Percentiles rank a stretch among this genome's conserved stretches.
These are phyloP conservation scores for Malaclemys terrapin DNA, from an alignment of 2,113 vertebrate species.

Conservation along the genomic window DNA sequence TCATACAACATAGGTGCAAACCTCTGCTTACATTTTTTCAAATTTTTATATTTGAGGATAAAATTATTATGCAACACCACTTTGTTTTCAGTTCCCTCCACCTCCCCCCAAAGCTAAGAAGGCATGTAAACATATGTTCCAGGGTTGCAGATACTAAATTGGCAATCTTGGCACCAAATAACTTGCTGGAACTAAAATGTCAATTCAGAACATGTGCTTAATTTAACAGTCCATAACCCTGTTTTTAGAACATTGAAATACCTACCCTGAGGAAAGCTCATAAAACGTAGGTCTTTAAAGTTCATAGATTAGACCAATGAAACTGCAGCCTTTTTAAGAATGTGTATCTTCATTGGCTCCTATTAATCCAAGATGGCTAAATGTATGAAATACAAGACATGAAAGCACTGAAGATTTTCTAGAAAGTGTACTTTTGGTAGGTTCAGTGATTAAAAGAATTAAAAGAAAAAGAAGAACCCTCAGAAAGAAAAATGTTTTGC, in stretches of 20 bases:
- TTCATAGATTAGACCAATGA: constrained; percentile 57
- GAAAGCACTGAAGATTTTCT: background rate
- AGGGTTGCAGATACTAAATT: constrained; percentile 68
- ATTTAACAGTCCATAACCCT: constrained; percentile 73
- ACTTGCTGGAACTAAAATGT: constrained; percentile 75
- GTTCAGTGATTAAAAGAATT: constrained; percentile 38
- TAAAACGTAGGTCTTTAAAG: constrained; percentile 69
- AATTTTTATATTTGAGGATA: constrained; percentile 48
- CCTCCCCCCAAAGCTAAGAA: constrained; percentile 58
- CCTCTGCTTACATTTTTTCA: background rate
- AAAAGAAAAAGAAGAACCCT: constrained; percentile 17
- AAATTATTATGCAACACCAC: constrained; percentile 54
- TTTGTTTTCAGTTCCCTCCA: constrained; percentile 53
- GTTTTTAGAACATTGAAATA: constrained; percentile 72
- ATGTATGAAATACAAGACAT: constrained; percentile 15
- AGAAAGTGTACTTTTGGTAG: constrained; percentile 34
- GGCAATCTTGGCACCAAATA: constrained; percentile 69
- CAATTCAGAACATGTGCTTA: constrained; percentile 72
- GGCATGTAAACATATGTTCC: constrained; percentile 64
- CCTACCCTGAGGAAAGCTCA: constrained; percentile 67
- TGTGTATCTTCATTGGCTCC: constrained; percentile 38
- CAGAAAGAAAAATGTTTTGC: constrained; percentile 41
- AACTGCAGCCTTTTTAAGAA: constrained; percentile 25
- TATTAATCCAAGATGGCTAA: constrained; percentile 59
- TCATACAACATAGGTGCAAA: constrained; percentile 34